Evolutionary conservation across 1,140 invertebrate genomes (phyloP).

Genomic region (Lanistes nyassanus): DNA sequence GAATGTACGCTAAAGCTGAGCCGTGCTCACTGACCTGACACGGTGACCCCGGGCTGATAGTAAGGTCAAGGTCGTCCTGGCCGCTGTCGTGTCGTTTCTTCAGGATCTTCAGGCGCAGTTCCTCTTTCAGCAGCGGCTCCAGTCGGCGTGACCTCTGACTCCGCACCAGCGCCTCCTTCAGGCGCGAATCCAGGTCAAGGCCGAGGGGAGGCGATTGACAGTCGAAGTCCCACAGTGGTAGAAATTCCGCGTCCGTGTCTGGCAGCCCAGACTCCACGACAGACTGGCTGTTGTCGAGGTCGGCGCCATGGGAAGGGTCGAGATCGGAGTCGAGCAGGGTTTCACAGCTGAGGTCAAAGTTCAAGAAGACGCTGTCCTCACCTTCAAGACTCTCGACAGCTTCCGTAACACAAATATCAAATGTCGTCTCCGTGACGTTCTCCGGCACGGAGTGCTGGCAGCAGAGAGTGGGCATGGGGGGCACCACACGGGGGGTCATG

Average conservation of each 20-base stretch:
- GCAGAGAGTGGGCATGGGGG: no score
- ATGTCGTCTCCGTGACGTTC: no score
- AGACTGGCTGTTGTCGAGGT: not conserved
- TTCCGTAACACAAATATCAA: no score
- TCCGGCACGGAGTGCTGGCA: no score
- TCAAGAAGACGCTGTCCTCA: not conserved
- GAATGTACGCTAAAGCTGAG: no score
- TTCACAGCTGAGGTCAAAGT: not conserved
- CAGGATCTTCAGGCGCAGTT: constrained; percentile 15
- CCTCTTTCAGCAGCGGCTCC: constrained; percentile 6
- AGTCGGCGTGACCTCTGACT: not conserved
- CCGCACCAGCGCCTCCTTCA: constrained; percentile 1
- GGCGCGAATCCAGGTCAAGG: not conserved
- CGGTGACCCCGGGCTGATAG: not conserved
- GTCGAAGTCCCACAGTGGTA: not conserved
- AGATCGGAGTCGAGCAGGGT: no score
- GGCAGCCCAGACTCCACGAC: not conserved
- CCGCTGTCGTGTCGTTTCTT: not conserved
- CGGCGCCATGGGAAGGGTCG: not conserved
- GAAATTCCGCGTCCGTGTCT: not conserved
- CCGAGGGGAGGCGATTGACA: not conserved
- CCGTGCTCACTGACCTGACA: constrained; percentile 8
- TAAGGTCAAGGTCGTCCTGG: not conserved
- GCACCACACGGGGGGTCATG: no score
- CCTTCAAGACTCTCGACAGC: not conserved